These are phyloP conservation scores for Parotocinclus haroldoi DNA, from an alignment of 2,797 vertebrate genomes.

Conservation along the genomic window DNA sequence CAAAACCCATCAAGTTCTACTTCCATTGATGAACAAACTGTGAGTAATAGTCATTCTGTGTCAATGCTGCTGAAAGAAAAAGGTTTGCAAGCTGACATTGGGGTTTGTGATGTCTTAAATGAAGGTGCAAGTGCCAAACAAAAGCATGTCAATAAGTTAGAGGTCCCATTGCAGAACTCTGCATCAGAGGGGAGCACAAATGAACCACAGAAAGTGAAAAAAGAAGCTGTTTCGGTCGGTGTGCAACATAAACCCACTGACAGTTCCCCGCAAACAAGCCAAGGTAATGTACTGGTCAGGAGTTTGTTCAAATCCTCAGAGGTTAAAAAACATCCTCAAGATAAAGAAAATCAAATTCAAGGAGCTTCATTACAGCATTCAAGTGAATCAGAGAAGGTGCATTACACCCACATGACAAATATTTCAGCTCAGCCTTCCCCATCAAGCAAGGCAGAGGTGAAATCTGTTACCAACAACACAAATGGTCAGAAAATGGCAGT, in stretches of 20 bases:
- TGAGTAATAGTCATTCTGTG: slow-evolving; percentile 65
- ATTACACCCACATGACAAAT: slow-evolving; percentile 22
- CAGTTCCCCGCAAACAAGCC: slow-evolving; percentile 2
- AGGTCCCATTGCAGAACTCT: slow-evolving; percentile 70
- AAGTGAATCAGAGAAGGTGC: slow-evolving; percentile 46
- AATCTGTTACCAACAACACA: slow-evolving; percentile 21
- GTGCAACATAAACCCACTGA: slow-evolving; percentile 11
- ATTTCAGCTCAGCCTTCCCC: slow-evolving; percentile 26
- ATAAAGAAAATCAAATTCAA: slow-evolving; percentile 9
- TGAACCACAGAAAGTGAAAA: slow-evolving; percentile 44
- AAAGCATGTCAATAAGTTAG: slow-evolving; percentile 73
- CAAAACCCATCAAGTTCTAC: slow-evolving; percentile 39
- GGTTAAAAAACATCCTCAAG: slow-evolving; percentile 10
- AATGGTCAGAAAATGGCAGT: slow-evolving; percentile 45
- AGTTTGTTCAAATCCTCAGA: slow-evolving; percentile 27
- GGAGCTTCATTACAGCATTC: slow-evolving; percentile 3
- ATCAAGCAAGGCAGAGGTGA: slow-evolving; percentile 34
- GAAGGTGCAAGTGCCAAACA: slow-evolving; percentile 43
- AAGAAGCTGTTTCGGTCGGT: slow-evolving; percentile 3
- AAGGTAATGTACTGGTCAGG: not conserved
- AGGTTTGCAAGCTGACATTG: slow-evolving; percentile 78
- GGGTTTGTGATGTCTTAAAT: slow-evolving; percentile 58
- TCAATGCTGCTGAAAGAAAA: slow-evolving; percentile 78
- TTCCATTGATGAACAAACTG: slow-evolving; percentile 44
- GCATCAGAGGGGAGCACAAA: slow-evolving; percentile 14